These are phyloP conservation scores for Brachyhypopomus gauderio DNA, from an alignment of 2,113 vertebrate species.

Conservation along the genomic window DNA sequence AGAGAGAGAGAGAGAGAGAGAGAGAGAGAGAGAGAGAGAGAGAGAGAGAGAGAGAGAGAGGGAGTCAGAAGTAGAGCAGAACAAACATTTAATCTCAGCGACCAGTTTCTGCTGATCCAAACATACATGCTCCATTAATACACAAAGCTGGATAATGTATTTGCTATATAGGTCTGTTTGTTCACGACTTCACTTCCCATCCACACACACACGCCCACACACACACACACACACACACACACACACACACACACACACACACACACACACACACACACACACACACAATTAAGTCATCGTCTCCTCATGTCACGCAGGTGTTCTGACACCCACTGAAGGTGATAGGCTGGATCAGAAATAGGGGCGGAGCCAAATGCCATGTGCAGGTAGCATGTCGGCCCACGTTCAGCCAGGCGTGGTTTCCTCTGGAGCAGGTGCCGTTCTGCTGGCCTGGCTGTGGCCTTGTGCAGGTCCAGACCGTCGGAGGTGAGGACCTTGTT, in stretches of 20 bases:
- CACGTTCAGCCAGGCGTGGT: neutral
- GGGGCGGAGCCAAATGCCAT: conserved; percentile 9
- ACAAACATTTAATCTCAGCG: conserved; percentile 39
- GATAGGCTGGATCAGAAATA: conserved; percentile 6
- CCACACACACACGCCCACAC: neutral
- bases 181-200: conserved; percentile 9
- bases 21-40: neutral
- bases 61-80: conserved; percentile 7
- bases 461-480: too few relatives aligned
- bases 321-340: conserved; percentile 4
- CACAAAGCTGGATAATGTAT: conserved; percentile 18
- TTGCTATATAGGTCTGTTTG: conserved; percentile 44
- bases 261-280: neutral
- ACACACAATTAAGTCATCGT: neutral
- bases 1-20: conserved; percentile 5
- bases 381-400: neutral
- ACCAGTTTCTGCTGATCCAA: conserved; percentile 37
- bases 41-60: neutral
- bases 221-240: neutral
- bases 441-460: too few relatives aligned
- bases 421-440: neutral
- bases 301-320: conserved; percentile 23
- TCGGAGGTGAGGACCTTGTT: too few relatives aligned
- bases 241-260: neutral
- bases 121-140: conserved; percentile 45